Base-by-base conservation (phyloP, 1,140 invertebrate genomes). In the Drosophila willistoni region DNA sequence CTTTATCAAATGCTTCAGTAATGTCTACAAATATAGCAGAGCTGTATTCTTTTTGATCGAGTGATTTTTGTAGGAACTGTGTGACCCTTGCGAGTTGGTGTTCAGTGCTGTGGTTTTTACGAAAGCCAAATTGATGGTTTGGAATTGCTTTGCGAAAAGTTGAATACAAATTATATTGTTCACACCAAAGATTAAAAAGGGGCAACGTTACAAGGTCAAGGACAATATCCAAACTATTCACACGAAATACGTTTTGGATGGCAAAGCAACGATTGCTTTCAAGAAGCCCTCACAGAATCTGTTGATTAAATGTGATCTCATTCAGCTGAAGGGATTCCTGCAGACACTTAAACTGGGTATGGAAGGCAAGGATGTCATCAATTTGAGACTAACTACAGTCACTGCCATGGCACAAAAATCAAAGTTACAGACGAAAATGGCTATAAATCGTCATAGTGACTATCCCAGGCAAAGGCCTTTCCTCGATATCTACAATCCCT, bases 211-310 rank as follows among this genome's bases (percentile, higher is more conserved):
- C 74, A 94, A 94, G 92, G 85, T 96, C 2, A 93, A 91, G n/a
- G 81, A 94, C 41, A 95, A 95, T 79, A 93, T 96, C 51, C 93
- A 94, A 54, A 93, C 94, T 90, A 93, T 96, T 19, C 95, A 95
- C 79, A 94, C 94, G 1, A 95, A 94, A 82, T 96, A 95, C 90
- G 89, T 96, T 12, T 93, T 94, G 47, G 94, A 96, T 89, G 96
- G 96, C 64, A 96, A 96, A 93, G 93, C 94, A 22, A 96, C 96
- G 7, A 94, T 97, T 67, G 93, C 95, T 60, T 94, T 97, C 59
- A 94, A 93, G 76, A 92, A 94, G 69, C 96, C 96, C 14, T 93
- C 94, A 34, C 94, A 95, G 71, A 95, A 96, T 92, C 83, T 96
- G 55, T 94, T 94, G 59, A 95, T 96, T 47, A 94, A 95, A 90